These are phyloP conservation scores for Charanyca ferruginea DNA, from an alignment of 2,888 invertebrate species.

Conservation along the genomic window DNA sequence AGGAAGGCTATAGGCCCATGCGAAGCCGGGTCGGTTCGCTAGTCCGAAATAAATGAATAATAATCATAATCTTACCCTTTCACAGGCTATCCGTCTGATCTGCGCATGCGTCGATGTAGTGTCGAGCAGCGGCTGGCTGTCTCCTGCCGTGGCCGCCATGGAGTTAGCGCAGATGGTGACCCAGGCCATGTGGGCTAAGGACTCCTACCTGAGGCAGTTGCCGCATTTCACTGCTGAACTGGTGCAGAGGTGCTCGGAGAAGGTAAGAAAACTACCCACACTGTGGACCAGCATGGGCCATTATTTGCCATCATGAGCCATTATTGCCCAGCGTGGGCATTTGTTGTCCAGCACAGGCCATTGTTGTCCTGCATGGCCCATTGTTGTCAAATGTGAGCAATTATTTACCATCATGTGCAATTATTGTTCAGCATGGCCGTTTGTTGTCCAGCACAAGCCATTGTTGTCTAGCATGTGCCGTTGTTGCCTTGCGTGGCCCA, in stretches of 20 bases:
- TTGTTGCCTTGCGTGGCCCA: too few species aligned
- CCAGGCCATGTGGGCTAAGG: conserved; percentile 99
- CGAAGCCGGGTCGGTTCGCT: too few species aligned
- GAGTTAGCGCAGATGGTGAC: conserved; percentile 99
- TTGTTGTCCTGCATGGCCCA: too few species aligned
- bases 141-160: conserved; percentile 99
- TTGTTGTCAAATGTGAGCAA: too few species aligned
- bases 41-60: too few species aligned
- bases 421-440: not conserved
- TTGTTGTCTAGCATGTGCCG: too few species aligned
- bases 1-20: too few species aligned
- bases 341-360: too few species aligned
- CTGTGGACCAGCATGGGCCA: not conserved
- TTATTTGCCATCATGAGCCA: not conserved
- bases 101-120: conserved; percentile 98
- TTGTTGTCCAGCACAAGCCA: not conserved
- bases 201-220: conserved; percentile 98
- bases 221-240: conserved; percentile 98
- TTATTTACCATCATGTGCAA: not conserved
- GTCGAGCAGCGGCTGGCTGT: conserved; percentile 99
- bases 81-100: conserved; percentile 95
- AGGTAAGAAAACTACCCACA: conserved; percentile 86
- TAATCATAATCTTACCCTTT: too few species aligned
- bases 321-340: not conserved
- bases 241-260: conserved; percentile 97